Evolutionary conservation across 2,888 invertebrate genomes (phyloP).

Genomic region (Leucophenga montana): DNA sequence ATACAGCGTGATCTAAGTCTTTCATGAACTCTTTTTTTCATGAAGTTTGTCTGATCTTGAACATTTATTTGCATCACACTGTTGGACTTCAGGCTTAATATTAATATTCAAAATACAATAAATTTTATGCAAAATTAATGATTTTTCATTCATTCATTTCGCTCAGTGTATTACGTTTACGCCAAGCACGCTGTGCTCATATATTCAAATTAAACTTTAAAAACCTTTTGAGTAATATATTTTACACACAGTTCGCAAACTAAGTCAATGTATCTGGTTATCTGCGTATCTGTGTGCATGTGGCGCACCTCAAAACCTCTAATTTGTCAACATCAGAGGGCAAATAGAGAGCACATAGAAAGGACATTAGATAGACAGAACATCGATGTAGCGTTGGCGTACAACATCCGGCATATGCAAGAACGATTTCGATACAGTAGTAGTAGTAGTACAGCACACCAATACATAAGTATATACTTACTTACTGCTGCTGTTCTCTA

Average conservation of each 20-base stretch:
- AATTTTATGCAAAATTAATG: too few relatives aligned
- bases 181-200: neutral
- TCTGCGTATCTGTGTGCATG: neutral
- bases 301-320: constrained; percentile 50
- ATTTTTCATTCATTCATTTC: neutral
- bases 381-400: neutral
- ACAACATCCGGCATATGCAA: neutral
- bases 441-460: neutral
- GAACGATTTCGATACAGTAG: neutral
- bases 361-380: constrained; percentile 6
- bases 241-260: constrained; percentile 2
- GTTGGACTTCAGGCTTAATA: too few relatives aligned
- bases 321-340: constrained; percentile 60
- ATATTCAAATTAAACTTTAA: constrained; percentile 10
- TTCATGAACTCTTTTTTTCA: too few relatives aligned
- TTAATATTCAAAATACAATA: too few relatives aligned
- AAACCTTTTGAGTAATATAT: constrained; percentile 21
- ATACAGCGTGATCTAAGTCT: too few relatives aligned
- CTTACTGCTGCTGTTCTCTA: neutral
- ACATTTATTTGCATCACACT: too few relatives aligned
- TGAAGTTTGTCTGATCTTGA: too few relatives aligned
- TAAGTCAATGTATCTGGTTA: neutral
- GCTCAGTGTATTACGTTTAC: neutral
- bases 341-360: neutral
- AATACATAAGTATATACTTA: neutral